Percentiles rank a stretch among this genome's conserved stretches.
Conservation (phyloP, 2,888 invertebrate genomes). For the Helicoverpa assulta region DNA sequence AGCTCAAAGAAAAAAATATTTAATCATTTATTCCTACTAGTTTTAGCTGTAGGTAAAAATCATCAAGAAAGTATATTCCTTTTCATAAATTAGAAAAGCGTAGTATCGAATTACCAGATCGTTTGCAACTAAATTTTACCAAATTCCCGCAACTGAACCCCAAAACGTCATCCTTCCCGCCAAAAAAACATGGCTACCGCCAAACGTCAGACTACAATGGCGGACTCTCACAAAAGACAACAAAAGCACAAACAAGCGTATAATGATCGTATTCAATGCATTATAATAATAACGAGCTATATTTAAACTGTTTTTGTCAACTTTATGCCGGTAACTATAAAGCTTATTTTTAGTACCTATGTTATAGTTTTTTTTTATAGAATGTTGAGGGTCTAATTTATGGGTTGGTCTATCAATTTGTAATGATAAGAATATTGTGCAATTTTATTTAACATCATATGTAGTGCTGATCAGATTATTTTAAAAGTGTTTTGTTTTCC, state of each 20-base stretch:
- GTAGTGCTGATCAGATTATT: background rate
- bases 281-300: slow-evolving; percentile 68
- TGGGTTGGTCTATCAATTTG: slow-evolving; percentile 47
- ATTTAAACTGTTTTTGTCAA: slow-evolving; percentile 43
- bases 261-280: slow-evolving; percentile 85
- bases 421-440: slow-evolving; percentile 29
- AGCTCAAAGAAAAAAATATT: too few relatives aligned
- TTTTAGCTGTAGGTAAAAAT: too few relatives aligned
- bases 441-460: background rate
- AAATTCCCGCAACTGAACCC: slow-evolving; percentile 58
- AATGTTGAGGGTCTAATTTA: slow-evolving; percentile 27
- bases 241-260: slow-evolving; percentile 86
- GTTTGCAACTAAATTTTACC: background rate
- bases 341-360: slow-evolving; percentile 45
- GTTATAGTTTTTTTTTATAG: background rate
- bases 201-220: slow-evolving; percentile 82
- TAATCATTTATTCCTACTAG: too few relatives aligned
- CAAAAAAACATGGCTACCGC: slow-evolving; percentile 84
- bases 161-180: slow-evolving; percentile 70
- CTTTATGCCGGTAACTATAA: slow-evolving; percentile 42
- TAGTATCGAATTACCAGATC: background rate
- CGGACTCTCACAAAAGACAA: slow-evolving; percentile 76
- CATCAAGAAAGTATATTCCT: too few relatives aligned
- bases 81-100: too few relatives aligned
- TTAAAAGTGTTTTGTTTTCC: background rate